These are phyloP conservation scores for Bhutanitis thaidina DNA, from an alignment of 2,888 invertebrate species.

Conservation along the genomic window DNA sequence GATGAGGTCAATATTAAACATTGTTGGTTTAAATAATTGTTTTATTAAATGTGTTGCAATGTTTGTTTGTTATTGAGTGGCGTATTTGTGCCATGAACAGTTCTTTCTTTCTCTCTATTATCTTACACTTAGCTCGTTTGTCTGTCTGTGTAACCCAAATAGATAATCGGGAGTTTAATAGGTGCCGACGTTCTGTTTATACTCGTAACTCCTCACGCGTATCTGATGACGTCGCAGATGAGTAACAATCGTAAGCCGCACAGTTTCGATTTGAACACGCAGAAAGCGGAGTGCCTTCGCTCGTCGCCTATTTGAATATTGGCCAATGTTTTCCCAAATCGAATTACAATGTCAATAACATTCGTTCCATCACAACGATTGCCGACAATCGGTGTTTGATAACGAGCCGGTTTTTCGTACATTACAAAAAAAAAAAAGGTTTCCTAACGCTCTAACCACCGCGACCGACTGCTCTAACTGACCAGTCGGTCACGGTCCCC, in stretches of 20 bases:
- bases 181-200: no score
- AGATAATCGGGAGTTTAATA: no score
- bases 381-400: not conserved
- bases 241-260: not conserved
- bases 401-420: not conserved
- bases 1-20: no score
- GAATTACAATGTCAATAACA: slow-evolving; percentile 8
- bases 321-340: not conserved
- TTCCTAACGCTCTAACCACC: not conserved
- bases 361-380: slow-evolving; percentile 7
- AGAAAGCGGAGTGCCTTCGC: not conserved
- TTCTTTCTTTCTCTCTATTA: no score
- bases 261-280: not conserved
- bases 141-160: no score
- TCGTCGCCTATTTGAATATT: not conserved
- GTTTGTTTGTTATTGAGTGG: no score
- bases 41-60: no score
- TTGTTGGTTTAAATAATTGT: no score
- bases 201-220: no score
- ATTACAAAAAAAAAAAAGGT: slow-evolving; percentile 4
- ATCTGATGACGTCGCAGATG: no score
- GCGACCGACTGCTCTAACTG: slow-evolving; percentile 1
- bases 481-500: slow-evolving; percentile 7
- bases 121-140: no score
- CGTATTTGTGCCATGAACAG: no score